phyloP scores from a whole-genome alignment of 2,113 vertebrate species.

The Coptodon bakossiorum region DNA sequence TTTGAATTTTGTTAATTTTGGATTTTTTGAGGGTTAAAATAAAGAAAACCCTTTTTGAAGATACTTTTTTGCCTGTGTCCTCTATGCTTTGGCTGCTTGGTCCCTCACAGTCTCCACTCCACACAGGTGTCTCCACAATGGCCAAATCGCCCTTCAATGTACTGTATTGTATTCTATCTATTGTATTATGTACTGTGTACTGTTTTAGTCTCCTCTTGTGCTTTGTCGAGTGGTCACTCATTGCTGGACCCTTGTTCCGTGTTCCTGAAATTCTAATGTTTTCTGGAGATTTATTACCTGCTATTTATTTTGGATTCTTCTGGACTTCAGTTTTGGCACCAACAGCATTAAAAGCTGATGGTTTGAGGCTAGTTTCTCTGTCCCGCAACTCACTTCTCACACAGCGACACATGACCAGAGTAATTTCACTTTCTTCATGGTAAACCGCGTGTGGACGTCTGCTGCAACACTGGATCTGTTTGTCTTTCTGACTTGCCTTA shows the following conservation, averaged over 20 bases:
- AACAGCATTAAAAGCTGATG: background rate
- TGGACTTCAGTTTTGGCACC: background rate
- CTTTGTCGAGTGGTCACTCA: background rate
- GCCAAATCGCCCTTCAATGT: background rate
- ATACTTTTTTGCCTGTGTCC: too few species aligned
- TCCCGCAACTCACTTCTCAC: background rate
- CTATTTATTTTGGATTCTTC: background rate
- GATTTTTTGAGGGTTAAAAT: too few species aligned
- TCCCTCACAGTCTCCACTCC: too few species aligned
- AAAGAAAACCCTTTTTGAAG: too few species aligned
- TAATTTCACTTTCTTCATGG: background rate
- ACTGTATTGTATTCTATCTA: background rate
- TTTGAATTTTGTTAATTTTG: too few species aligned
- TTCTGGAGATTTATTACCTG: background rate
- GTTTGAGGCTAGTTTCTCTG: fast-evolving
- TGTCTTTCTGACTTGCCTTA: background rate
- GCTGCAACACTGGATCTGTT: background rate
- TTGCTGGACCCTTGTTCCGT: background rate
- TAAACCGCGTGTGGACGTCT: fast-evolving
- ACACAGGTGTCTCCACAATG: background rate
- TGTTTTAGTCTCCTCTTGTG: background rate
- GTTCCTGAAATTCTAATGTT: background rate
- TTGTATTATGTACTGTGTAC: background rate
- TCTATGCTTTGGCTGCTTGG: too few species aligned
- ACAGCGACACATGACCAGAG: background rate